A percentile compares a stretch with the other conserved stretches of the same genome.
Evolutionary conservation across 2,888 invertebrate species (phyloP).

Genomic region (Tuberolachnus salignus): DNA sequence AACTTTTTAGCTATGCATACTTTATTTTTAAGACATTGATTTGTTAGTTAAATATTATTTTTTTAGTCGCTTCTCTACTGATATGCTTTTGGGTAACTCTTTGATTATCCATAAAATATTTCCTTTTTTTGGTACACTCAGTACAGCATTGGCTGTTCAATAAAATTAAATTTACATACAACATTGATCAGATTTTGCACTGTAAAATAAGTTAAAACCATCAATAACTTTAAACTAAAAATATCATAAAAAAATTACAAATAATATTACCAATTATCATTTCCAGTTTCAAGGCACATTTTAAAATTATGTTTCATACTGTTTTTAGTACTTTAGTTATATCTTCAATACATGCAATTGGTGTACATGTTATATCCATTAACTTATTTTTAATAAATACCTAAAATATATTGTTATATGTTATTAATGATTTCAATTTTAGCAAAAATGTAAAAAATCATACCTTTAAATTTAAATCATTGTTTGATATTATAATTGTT

Average conservation of each 20-base stretch:
- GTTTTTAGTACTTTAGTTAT: not conserved
- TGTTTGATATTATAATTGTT: conserved; percentile 17
- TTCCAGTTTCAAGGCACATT: conserved; percentile 9
- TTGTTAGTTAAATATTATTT: too few species aligned
- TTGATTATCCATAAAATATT: conserved; percentile 2
- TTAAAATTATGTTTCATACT: conserved; percentile 8
- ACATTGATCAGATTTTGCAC: conserved; percentile 12
- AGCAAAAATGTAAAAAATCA: not conserved
- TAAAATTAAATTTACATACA: not conserved
- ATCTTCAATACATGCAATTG: conserved; percentile 13
- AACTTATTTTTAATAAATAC: conserved; percentile 7
- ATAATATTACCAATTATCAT: conserved; percentile 12
- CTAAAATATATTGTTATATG: not conserved
- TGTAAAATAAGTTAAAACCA: not conserved
- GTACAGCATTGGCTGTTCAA: not conserved
- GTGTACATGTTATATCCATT: not conserved
- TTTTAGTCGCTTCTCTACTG: too few species aligned
- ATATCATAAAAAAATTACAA: not conserved
- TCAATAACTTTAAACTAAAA: conserved; percentile 6
- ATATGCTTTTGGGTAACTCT: too few species aligned
- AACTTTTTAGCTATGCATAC: too few species aligned
- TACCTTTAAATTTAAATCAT: conserved; percentile 19
- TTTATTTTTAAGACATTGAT: too few species aligned
- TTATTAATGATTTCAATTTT: not conserved
- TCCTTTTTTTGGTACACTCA: conserved; percentile 9